Evolutionary conservation across 2,113 vertebrate genomes (phyloP).

Genomic region (Myotis yumanensis): DNA sequence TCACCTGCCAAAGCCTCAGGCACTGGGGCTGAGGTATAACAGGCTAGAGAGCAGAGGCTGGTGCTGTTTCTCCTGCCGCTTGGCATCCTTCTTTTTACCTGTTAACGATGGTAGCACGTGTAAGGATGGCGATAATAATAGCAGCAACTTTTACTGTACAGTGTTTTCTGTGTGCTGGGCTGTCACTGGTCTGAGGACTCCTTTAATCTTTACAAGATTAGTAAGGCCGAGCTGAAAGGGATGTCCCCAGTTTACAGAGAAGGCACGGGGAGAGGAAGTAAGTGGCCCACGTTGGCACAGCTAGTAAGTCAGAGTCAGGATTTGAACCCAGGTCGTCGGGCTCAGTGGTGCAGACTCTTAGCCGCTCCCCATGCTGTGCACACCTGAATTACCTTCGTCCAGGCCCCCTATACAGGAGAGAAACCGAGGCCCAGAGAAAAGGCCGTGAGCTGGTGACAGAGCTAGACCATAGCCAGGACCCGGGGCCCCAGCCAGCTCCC

Average conservation of each 20-base stretch:
- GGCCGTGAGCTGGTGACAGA: neutral
- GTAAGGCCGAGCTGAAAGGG: neutral
- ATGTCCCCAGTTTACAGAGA: neutral
- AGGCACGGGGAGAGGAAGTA: neutral
- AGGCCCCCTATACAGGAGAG: neutral
- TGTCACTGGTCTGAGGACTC: neutral
- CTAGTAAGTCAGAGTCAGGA: neutral
- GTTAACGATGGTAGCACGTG: neutral
- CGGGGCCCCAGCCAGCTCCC: neutral
- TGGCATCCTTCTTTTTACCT: neutral
- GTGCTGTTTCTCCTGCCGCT: accelerated
- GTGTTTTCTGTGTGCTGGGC: neutral
- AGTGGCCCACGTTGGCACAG: accelerated
- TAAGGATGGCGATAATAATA: no score
- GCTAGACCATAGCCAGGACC: neutral
- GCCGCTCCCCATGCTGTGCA: accelerated
- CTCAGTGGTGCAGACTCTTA: neutral
- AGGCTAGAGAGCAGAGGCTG: neutral
- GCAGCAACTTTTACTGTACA: accelerated
- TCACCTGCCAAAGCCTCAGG: neutral
- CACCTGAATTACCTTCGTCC: neutral
- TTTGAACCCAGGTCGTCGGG: neutral
- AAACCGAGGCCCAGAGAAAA: neutral
- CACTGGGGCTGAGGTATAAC: neutral
- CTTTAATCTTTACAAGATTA: neutral